Percentiles rank a stretch among this genome's conserved stretches.
Conservation (phyloP, 1,140 invertebrate species). For the Anastatus disparis region DNA sequence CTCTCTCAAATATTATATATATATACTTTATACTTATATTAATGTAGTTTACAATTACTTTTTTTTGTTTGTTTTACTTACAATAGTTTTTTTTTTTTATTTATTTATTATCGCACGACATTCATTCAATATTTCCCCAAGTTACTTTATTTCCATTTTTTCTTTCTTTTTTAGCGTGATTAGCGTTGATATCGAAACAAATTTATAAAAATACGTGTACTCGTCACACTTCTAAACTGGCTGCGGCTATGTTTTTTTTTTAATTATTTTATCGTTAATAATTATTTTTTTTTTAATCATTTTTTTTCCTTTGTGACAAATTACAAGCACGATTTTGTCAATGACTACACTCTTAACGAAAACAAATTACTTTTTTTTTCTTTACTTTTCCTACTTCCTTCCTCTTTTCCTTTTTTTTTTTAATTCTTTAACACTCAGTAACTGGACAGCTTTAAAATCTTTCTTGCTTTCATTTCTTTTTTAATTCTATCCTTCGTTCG, state of each 20-base stretch:
- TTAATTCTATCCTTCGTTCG: too few species aligned
- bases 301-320: constrained; percentile 28
- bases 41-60: constrained; percentile 42
- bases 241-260: constrained; percentile 28
- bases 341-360: constrained; percentile 42
- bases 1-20: constrained; percentile 16
- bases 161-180: constrained; percentile 32
- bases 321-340: constrained; percentile 36
- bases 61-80: constrained; percentile 26
- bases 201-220: constrained; percentile 57
- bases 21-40: constrained; percentile 30
- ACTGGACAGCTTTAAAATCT: too few species aligned
- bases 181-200: constrained; percentile 49
- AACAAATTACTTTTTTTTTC: constrained; percentile 8
- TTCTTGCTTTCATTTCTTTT: too few species aligned
- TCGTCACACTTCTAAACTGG: constrained; percentile 42
- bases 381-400: background rate
- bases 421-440: too few species aligned
- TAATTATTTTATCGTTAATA: constrained; percentile 2
- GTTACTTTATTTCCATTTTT: constrained; percentile 29
- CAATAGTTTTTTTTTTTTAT: constrained; percentile 20
- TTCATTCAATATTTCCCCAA: constrained; percentile 41
- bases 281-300: constrained; percentile 8
- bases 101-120: constrained; percentile 29
- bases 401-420: background rate